phyloP scores from a whole-genome alignment of 2,797 vertebrate species.

The Morelia viridis region DNA sequence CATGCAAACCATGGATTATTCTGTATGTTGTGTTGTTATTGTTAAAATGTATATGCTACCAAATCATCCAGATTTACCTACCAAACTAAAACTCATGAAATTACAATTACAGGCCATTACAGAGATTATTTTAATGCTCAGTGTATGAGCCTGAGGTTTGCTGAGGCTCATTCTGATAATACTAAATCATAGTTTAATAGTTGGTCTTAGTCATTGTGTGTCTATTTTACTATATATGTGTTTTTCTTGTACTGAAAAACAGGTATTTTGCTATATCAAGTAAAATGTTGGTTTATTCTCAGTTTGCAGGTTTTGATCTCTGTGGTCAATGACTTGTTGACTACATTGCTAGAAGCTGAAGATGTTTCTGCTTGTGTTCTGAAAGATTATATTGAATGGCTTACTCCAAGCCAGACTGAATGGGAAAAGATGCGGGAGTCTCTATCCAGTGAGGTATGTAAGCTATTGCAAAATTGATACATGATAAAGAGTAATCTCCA shows the following conservation, averaged over 20 bases:
- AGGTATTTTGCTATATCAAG: neutral
- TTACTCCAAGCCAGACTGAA: constrained; percentile 78
- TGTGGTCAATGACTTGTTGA: constrained; percentile 80
- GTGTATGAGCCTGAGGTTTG: neutral
- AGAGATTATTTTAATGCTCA: neutral
- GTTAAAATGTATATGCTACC: neutral
- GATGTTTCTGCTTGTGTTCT: constrained; percentile 67
- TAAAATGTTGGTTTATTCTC: constrained; percentile 22
- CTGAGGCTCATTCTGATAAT: neutral
- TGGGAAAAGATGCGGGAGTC: constrained; percentile 83
- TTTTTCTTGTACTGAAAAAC: neutral
- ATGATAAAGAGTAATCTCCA: neutral
- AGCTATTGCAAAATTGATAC: neutral
- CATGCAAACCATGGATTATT: neutral
- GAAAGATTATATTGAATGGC: constrained; percentile 71
- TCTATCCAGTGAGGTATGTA: constrained; percentile 84
- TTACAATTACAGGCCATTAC: neutral
- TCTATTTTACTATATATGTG: neutral
- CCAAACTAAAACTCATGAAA: neutral
- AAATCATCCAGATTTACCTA: neutral
- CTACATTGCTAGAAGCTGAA: constrained; percentile 75
- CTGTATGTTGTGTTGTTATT: neutral
- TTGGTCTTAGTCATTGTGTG: neutral
- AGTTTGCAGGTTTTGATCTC: constrained; percentile 88
- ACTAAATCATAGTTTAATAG: neutral